Conservation (phyloP, 2,113 vertebrate species). For the Lucifuga dentata region DNA sequence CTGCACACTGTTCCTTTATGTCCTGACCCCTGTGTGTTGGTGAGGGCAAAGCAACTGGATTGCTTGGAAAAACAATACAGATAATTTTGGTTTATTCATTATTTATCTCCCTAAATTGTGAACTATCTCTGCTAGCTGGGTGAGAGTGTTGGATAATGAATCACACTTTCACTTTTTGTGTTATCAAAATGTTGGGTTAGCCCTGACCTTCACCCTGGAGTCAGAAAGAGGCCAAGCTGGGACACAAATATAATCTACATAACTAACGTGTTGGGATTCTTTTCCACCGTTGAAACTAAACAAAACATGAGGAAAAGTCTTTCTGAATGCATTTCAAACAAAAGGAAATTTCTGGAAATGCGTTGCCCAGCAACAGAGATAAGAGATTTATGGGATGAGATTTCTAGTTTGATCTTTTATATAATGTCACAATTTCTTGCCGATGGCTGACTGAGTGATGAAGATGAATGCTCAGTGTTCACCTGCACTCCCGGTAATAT, state of each 20-base stretch:
- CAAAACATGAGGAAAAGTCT: background rate
- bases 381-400: slow-evolving; percentile 31
- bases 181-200: background rate
- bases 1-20: slow-evolving; percentile 6
- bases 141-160: background rate
- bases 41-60: background rate
- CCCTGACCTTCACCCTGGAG: background rate
- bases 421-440: slow-evolving; percentile 15
- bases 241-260: slow-evolving; percentile 6
- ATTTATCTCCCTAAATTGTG: background rate
- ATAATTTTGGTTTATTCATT: background rate
- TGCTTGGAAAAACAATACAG: background rate
- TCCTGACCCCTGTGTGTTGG: slow-evolving; percentile 2
- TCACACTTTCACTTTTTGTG: background rate
- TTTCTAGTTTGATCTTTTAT: slow-evolving; percentile 14
- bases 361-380: background rate
- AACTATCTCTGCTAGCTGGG: background rate
- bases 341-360: slow-evolving; percentile 15
- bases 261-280: slow-evolving; percentile 22
- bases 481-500: background rate
- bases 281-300: background rate
- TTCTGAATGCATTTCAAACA: slow-evolving; percentile 12
- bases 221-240: slow-evolving; percentile 5
- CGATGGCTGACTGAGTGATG: background rate
- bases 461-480: no score